Evolutionary conservation across 2,888 invertebrate species (phyloP), one percentile per base, ranked within the genome.

Genomic region (Caenorhabditis sp.): DNA sequence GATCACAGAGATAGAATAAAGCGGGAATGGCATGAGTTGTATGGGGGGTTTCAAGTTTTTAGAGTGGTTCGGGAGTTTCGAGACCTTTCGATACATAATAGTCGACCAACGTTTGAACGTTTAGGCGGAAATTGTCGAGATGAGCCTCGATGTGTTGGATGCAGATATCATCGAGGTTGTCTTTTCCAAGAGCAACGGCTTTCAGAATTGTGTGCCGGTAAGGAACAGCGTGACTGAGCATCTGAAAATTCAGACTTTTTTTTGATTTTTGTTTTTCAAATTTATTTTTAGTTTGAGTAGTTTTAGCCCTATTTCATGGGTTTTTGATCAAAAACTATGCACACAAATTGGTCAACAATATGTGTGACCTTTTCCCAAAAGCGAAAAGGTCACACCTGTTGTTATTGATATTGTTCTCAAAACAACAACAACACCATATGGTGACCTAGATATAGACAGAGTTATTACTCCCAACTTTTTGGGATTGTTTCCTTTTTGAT

Each of bases 181-280:
- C 86, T 50, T 84, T 67, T 12, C 85, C 85, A 58, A 83, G 77
- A 17, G 86, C 85, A 1, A 87, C 83, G 1, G 85, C 82, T 64
- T 85, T 84, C 53, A 86, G 72, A 23, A 86, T 77, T 1, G 78
- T 78, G 17, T 76, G 78, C 21, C 86, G 83, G 54, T 83, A 87
- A 8, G 86, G 86, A 1, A 85, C 86, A 0, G 86, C 86, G 62
- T 80, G 79, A 1, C 84, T 70, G 2, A 86, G 81, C 17, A 85
- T 71, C 85, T 85, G 61, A 43, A 82, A 63, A 57, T 36, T 58
- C 3, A 10, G 12, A 12, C 5, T 36, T 36, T 49, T 49, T 27
- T 26, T 19, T 21, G 55, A 19, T 10, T n/a, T 43, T 14, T 12
- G 37, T 21, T 1, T 26, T 51, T 53, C 6, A 49, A 31, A 64